These are phyloP conservation scores for Lissonota sp. DNA, from an alignment of 2,888 invertebrate species.

Conservation along the genomic window DNA sequence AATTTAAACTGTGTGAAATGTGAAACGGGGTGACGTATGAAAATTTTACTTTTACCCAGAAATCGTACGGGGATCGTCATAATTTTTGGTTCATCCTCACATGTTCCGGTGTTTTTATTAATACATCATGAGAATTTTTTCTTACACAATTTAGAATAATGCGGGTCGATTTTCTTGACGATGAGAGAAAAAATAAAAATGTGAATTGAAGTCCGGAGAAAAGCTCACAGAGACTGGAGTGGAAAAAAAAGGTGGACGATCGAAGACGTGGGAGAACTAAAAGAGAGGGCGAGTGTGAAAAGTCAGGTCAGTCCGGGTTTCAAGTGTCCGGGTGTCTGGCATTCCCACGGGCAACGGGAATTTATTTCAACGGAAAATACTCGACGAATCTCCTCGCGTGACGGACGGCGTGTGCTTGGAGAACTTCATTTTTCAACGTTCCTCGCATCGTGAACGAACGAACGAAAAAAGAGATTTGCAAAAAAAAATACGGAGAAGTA, in stretches of 20 bases:
- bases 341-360: constrained; percentile 38
- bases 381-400: constrained; percentile 35
- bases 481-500: neutral
- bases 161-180: neutral
- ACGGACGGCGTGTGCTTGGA: constrained; percentile 34
- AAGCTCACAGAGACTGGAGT: neutral
- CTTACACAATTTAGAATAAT: no score
- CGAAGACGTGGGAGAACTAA: neutral
- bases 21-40: no score
- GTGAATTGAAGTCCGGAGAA: neutral
- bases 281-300: neutral
- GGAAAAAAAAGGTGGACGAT: neutral
- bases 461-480: neutral
- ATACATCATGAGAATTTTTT: no score
- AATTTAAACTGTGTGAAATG: neutral
- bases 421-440: constrained; percentile 35
- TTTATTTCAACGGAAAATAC: constrained; percentile 44
- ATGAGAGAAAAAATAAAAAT: neutral
- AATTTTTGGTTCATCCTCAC: no score
- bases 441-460: neutral
- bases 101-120: no score
- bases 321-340: constrained; percentile 13
- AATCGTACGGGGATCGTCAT: no score
- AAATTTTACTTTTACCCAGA: no score
- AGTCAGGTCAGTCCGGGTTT: neutral